Base-by-base conservation (phyloP, 2,797 vertebrate species). In the Todus mexicanus region DNA sequence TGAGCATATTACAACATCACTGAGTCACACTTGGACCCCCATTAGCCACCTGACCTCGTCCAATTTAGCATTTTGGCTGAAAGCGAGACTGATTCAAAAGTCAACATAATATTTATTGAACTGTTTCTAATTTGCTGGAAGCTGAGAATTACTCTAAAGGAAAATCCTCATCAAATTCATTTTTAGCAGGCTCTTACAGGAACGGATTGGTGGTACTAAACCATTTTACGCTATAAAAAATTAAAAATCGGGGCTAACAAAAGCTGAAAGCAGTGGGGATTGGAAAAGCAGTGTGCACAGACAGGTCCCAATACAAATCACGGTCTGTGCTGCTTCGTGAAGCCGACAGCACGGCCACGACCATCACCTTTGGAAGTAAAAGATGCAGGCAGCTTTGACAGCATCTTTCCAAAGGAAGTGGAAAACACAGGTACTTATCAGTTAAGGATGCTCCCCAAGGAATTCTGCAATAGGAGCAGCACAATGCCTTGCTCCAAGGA, bases 71-170 rank as follows among this genome's bases (percentile, higher is more conserved):
- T 50, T 91, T 45, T 65, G 48, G 26, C 29, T 65, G 57, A 45
- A 92, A 79, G 19, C 11, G 12, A 85, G 38, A 68, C 15, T 9
- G 42, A 94, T 59, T 74, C 57, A 82, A 29, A 85, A 92, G 61
- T 56, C 89, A 85, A 69, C 54, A 51, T 38, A 17, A 4, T 88
- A 89, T 92, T 94, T 95, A 93, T 57, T 38, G 75, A 94, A 57
- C 57, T 56, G 40, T 77, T 93, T 74, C 26, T 80, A 82, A 59
- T 65, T 65, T 40, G 77, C 53, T 90, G 45, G 47, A 47, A 84
- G 61, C 61, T 65, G 48, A 88, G 74, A 77, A 89, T 69, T 57
- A 61, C 25, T 68, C 48, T 27, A 59, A 64, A 75, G 45, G 53
- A 89, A 93, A 94, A 92, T 37, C 47, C 27, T 83, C 48, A 86